Conservation (phyloP, 2,113 vertebrate species). For the Coryphaenoides rupestris region DNA sequence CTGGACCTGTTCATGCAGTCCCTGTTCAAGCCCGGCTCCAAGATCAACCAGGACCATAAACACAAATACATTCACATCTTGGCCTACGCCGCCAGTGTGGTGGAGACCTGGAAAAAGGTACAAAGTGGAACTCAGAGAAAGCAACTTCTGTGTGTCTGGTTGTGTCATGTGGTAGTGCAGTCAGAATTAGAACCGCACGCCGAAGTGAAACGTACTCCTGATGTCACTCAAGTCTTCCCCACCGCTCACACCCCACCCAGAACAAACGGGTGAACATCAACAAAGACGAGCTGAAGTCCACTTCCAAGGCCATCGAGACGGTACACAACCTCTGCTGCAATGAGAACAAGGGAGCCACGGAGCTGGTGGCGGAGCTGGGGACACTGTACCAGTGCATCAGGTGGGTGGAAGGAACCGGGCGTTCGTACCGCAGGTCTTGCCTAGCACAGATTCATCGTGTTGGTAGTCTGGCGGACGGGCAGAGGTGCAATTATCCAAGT, state of each 20-base stretch:
- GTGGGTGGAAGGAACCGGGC: slow-evolving; percentile 47
- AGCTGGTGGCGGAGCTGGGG: slow-evolving; percentile 92
- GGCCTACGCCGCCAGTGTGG: slow-evolving; percentile 94
- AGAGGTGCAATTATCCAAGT: too few species aligned
- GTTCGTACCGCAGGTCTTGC: too few species aligned
- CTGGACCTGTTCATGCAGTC: slow-evolving; percentile 98
- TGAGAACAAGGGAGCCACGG: slow-evolving; percentile 96
- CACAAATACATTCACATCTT: slow-evolving; percentile 98
- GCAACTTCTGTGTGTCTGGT: not conserved
- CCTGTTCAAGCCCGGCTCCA: slow-evolving; percentile 93
- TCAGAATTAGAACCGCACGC: not conserved
- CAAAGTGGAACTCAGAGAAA: not conserved
- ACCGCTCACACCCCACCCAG: too few species aligned
- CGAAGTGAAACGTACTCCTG: too few species aligned
- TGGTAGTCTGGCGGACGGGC: too few species aligned
- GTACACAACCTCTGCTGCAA: slow-evolving; percentile 97
- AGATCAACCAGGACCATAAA: slow-evolving; percentile 98
- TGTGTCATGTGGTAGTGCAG: not conserved
- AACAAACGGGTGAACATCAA: slow-evolving; percentile 97
- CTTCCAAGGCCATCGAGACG: slow-evolving; percentile 93
- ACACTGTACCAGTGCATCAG: slow-evolving; percentile 92
- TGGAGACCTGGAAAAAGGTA: slow-evolving; percentile 99
- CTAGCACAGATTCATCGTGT: too few species aligned
- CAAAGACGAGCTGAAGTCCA: slow-evolving; percentile 95
- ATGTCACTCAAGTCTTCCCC: too few species aligned